These are phyloP conservation scores for Pristis pectinata DNA, from an alignment of 2,797 vertebrate genomes.

Conservation along the genomic window DNA sequence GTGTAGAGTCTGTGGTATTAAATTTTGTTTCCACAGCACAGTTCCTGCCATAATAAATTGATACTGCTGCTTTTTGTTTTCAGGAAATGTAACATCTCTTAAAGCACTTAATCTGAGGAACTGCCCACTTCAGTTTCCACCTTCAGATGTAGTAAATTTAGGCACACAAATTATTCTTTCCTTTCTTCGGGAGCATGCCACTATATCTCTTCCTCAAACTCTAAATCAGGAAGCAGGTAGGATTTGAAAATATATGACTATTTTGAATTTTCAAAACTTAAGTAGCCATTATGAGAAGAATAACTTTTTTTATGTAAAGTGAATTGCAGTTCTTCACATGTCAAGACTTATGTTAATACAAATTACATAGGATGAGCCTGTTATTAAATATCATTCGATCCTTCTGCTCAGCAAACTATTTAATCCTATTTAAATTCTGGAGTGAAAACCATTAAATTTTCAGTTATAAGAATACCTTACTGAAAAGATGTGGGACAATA, in stretches of 20 bases:
- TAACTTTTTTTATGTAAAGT: not conserved
- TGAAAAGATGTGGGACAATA: not conserved
- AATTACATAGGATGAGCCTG: not conserved
- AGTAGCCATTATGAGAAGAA: not conserved
- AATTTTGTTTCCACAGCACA: not conserved
- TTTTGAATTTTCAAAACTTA: not conserved
- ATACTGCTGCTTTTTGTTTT: not conserved
- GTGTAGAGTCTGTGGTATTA: not conserved
- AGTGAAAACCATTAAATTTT: not conserved
- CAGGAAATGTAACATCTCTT: conserved; percentile 31
- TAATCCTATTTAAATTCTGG: not conserved
- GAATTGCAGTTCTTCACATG: too few relatives aligned
- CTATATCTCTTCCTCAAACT: not conserved
- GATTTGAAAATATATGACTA: not conserved
- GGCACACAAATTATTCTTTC: conserved; percentile 27
- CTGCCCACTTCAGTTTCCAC: conserved; percentile 29
- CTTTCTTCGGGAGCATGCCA: not conserved
- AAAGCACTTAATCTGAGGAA: conserved; percentile 35
- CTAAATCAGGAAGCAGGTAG: not conserved
- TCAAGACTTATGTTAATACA: not conserved
- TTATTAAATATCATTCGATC: not conserved
- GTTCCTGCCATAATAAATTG: too few relatives aligned
- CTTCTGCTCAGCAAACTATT: not conserved
- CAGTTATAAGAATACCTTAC: not conserved
- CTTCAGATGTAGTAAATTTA: conserved; percentile 7